Percentiles rank a stretch among this genome's conserved stretches.
These are phyloP conservation scores for Gymnocypris eckloni DNA, from an alignment of 2,797 vertebrate genomes.

Conservation along the genomic window DNA sequence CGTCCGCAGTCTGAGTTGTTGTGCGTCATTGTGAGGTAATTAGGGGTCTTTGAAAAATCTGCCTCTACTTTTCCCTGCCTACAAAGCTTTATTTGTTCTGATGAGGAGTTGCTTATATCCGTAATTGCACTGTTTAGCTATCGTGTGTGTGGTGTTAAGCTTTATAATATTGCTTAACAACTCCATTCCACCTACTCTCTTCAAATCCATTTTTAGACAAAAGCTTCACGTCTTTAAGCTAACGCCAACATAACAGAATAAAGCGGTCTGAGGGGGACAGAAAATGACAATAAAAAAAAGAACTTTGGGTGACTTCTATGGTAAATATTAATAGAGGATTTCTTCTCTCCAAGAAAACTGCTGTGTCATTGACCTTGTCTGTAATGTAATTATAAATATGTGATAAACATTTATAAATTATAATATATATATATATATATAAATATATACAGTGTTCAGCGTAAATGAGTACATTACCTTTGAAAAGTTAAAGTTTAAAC, in stretches of 20 bases:
- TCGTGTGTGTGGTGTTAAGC: slow-evolving; percentile 60
- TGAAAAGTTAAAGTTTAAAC: too few species aligned
- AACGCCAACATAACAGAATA: slow-evolving; percentile 23
- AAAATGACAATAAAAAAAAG: slow-evolving; percentile 3
- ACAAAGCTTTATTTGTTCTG: slow-evolving; percentile 69
- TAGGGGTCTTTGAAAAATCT: slow-evolving; percentile 71
- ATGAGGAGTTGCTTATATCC: slow-evolving; percentile 68
- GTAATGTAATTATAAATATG: not conserved
- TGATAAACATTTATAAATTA: too few species aligned
- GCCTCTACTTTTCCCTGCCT: slow-evolving; percentile 73
- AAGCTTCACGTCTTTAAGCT: slow-evolving; percentile 45
- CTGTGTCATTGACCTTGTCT: not conserved
- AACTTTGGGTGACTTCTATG: not conserved
- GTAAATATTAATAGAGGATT: slow-evolving; percentile 6
- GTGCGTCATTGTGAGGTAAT: slow-evolving; percentile 82
- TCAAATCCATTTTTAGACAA: slow-evolving; percentile 51
- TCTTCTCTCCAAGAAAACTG: not conserved
- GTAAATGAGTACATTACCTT: too few species aligned
- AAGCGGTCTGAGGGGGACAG: not conserved
- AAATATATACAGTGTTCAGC: too few species aligned
- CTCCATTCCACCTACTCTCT: slow-evolving; percentile 35
- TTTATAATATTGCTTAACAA: slow-evolving; percentile 66
- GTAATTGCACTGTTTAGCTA: slow-evolving; percentile 75
- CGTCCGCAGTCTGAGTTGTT: slow-evolving; percentile 59
- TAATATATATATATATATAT: too few species aligned